Base-by-base conservation (phyloP, 2,888 invertebrate species). In the Acrobasis repandana region DNA sequence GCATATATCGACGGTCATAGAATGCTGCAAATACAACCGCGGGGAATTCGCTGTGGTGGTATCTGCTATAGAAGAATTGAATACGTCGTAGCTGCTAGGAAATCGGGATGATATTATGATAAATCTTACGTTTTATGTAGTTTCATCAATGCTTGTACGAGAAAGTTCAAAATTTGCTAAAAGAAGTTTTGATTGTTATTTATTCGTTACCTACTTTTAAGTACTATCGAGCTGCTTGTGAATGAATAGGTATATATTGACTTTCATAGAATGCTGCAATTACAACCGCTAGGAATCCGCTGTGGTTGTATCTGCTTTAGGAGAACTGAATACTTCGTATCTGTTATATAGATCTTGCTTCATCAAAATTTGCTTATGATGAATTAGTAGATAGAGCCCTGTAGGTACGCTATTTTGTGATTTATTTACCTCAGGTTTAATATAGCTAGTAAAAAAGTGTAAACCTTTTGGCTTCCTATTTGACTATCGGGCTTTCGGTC, bases 161-260 rank as follows among this genome's bases (percentile, higher is more conserved):
- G 33, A 33, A 36, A n/a, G 9, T 15, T 52, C 36, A 15, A 4
- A 14, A 36, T 51, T 34, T 33, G 2, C 9, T 9, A 9, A 15
- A 4, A 9, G 6, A 48, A 16, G 16, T 4, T 20, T 38, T 15
- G 34, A 34, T n/a, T 28, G 34, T 6, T 15, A 28, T 38, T 38
- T 36, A 36, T 36, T 36, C 6, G 6, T 36, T 10, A 10, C 6
- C 6, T 36, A 10, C 1, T 36, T 10, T 36, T 10, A 2, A 8
- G 1, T 10, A 36, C 1, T 1, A 8, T 8, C 4, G 81, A 79
- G 83, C 83, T 86, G 81, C 82, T 85, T 83, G 85, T 84, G 83
- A 82, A 86, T 89, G 83, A 88, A 89, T 90, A 85, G 90, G 90
- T 86, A 87, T 75, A 86, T 83, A 84, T 76, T 72, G 76, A 76